Conservation (phyloP, 2,113 vertebrate species). For the Lanius ludovicianus region DNA sequence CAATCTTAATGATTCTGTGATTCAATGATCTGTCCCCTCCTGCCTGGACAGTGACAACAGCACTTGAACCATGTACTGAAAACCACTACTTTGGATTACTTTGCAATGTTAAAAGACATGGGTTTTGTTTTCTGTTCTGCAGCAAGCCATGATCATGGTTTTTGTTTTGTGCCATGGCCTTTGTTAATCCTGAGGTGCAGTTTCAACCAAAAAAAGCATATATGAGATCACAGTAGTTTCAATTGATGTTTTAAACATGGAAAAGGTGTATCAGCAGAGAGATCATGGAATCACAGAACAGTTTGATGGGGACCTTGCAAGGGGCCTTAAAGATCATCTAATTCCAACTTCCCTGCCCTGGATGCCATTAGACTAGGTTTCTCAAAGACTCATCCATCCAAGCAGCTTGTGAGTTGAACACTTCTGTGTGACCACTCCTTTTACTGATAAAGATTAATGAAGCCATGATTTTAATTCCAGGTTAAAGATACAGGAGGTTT, state of each 20-base stretch:
- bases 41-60: background rate
- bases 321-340: background rate
- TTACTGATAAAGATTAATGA: slow-evolving; percentile 13
- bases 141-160: rapidly evolving
- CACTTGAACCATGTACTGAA: background rate
- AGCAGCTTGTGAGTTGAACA: background rate
- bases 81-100: background rate
- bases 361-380: background rate
- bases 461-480: slow-evolving; percentile 9
- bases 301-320: background rate
- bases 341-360: background rate
- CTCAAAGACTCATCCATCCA: background rate
- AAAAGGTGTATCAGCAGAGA: background rate
- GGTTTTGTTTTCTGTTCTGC: background rate
- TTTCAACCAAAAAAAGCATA: background rate
- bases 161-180: background rate
- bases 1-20: background rate
- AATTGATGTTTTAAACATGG: background rate
- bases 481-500: background rate
- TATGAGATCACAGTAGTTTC: background rate
- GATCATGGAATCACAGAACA: background rate
- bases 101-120: background rate
- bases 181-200: background rate
- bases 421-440: background rate
- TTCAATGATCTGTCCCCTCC: background rate